Evolutionary conservation across 92 coral and sea anemone species (phyloP), one percentile per base, ranked within the genome.

Genomic region (Zoanthus sociatus): DNA sequence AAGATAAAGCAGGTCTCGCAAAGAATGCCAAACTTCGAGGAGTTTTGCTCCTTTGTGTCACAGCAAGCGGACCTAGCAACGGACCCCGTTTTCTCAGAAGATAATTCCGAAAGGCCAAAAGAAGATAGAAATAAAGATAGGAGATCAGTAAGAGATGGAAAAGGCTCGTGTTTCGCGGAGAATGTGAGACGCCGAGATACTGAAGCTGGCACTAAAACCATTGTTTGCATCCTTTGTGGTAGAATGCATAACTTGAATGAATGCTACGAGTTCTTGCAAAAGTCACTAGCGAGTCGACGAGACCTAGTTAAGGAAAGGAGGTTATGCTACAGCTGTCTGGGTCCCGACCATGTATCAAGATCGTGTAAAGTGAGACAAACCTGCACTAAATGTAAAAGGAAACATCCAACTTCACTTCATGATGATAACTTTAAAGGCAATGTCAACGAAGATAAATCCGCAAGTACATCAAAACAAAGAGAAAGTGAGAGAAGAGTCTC

Each of bases 361-460:
- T 44, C 76, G 46, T 90, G 92, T 84, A 92, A 83, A 71, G 63
- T 77, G 37, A 88, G 79, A 46, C 84, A 81, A 75, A 60, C 83
- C 18, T 79, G 84, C 20, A 76, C 88, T 84, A 84, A 60, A 12
- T 94, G 94, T 78, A 90, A 74, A 30, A 94, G 90, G 90, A 83
- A 78, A 64, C 95, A 94, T 61, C 93, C 97, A 16, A 85, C 95
- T 0, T 82, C 93, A 32, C 78, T 90, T 46, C 95, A 90, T 31
- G 92, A 94, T 50, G 30, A 87, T 74, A 75, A 84, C 42, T 94
- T 91, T 86, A 86, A 26, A 70, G 66, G 77, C 51, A 55, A 75
- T 14, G 0, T 5, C 81, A 82, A 55, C 8, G 73, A 86, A n/a
- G 47, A 66, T 15, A 77, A 50, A 26, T 42, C 46, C 55, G 76